These are phyloP conservation scores for Tautogolabrus adspersus DNA, from an alignment of 2,113 vertebrate species.

Conservation along the genomic window DNA sequence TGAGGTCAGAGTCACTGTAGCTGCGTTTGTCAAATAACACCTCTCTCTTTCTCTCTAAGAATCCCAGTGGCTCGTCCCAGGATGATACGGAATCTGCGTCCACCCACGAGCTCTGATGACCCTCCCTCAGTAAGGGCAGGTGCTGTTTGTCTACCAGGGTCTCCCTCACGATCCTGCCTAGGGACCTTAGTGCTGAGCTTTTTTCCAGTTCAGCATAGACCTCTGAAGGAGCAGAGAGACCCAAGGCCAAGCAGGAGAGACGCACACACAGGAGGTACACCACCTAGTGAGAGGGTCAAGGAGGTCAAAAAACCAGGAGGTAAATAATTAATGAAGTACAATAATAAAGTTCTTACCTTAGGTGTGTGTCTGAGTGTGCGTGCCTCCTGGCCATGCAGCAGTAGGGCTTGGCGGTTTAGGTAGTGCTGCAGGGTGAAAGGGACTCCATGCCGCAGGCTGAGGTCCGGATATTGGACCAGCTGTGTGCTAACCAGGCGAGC, in stretches of 20 bases:
- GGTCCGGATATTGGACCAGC: slow-evolving; percentile 80
- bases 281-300: slow-evolving; percentile 54
- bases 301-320: neutral
- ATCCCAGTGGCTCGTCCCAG: slow-evolving; percentile 81
- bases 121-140: slow-evolving; percentile 68
- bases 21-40: slow-evolving; percentile 81
- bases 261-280: slow-evolving; percentile 82
- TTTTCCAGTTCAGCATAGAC: slow-evolving; percentile 79
- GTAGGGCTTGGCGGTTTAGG: slow-evolving; percentile 79
- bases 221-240: slow-evolving; percentile 68
- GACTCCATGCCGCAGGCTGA: slow-evolving; percentile 67
- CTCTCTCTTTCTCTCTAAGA: slow-evolving; percentile 78
- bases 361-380: slow-evolving; percentile 82
- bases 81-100: slow-evolving; percentile 65
- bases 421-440: slow-evolving; percentile 83
- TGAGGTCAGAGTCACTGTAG: slow-evolving; percentile 85
- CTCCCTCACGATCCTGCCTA: slow-evolving; percentile 77
- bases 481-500: slow-evolving; percentile 81
- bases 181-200: slow-evolving; percentile 65
- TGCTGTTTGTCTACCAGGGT: slow-evolving; percentile 76
- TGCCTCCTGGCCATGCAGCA: slow-evolving; percentile 86
- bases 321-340: neutral
- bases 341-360: slow-evolving; percentile 71
- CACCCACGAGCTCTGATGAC: slow-evolving; percentile 21
- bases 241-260: slow-evolving; percentile 78